These are phyloP conservation scores for Tenrec ecaudatus DNA, from an alignment of 2,113 vertebrate species.

Conservation along the genomic window DNA sequence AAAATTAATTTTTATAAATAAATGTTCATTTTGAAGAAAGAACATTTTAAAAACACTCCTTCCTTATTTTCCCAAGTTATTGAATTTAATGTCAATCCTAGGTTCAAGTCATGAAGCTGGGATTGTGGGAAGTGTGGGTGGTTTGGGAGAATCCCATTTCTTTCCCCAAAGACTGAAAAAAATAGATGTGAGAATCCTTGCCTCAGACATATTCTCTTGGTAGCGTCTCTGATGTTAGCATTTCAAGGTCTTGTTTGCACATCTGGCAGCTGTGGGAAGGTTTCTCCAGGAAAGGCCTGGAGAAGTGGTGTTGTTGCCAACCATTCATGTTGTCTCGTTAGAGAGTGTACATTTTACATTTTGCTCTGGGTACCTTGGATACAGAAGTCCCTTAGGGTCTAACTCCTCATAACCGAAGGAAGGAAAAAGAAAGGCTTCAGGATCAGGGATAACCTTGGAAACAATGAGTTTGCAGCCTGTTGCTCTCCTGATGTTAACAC, in stretches of 20 bases:
- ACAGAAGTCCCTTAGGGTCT: background rate
- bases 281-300: background rate
- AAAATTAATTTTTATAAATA: background rate
- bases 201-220: background rate
- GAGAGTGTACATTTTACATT: slow-evolving; percentile 15
- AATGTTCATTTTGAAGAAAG: background rate
- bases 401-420: background rate
- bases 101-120: background rate
- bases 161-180: background rate
- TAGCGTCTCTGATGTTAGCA: background rate
- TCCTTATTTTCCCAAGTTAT: background rate
- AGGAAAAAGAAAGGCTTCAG: background rate
- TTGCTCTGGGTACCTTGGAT: background rate
- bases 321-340: background rate
- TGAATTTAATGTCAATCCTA: background rate
- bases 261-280: slow-evolving; percentile 14
- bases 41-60: background rate
- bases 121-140: background rate
- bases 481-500: background rate
- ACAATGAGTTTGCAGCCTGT: background rate
- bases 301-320: slow-evolving; percentile 23
- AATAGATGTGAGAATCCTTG: background rate
- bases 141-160: background rate
- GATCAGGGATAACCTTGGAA: background rate
- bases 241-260: slow-evolving; percentile 16